phyloP scores from a whole-genome alignment of 2,888 invertebrate species.

The Bibio marci region DNA sequence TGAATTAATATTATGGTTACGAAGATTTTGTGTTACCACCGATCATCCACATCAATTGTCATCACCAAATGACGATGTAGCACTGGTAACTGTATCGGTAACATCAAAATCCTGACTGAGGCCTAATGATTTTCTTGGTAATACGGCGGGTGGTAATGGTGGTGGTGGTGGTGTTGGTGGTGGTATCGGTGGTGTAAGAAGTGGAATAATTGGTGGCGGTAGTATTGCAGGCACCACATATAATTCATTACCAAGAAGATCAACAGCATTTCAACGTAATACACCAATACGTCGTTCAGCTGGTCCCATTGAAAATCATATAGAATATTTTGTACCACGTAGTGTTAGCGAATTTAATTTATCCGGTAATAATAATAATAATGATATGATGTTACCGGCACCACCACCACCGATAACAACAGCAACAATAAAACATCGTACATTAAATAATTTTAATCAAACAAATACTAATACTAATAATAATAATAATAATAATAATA shows the following conservation, averaged over 20 bases:
- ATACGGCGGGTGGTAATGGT: slow-evolving; percentile 17
- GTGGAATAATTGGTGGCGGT: slow-evolving; percentile 25
- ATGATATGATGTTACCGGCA: slow-evolving; percentile 35
- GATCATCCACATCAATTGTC: slow-evolving; percentile 18
- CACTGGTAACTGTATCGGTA: slow-evolving; percentile 34
- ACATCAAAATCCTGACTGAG: slow-evolving; percentile 41
- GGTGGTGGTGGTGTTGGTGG: no score
- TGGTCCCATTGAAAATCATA: slow-evolving; percentile 40
- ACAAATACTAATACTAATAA: no score
- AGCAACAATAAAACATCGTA: no score
- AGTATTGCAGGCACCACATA: slow-evolving; percentile 31
- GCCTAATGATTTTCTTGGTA: slow-evolving; percentile 24
- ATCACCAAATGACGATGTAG: slow-evolving; percentile 31
- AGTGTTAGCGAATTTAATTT: slow-evolving; percentile 72
- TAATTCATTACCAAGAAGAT: slow-evolving; percentile 37
- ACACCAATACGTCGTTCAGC: slow-evolving; percentile 46
- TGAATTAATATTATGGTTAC: slow-evolving; percentile 38
- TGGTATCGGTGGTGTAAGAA: no score
- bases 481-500: slow-evolving; percentile 23
- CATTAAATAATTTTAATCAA: no score
- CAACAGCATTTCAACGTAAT: slow-evolving; percentile 39
- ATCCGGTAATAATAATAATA: slow-evolving; percentile 45
- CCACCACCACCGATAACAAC: slow-evolving; percentile 15
- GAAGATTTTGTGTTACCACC: slow-evolving; percentile 28
- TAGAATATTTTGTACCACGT: slow-evolving; percentile 71